Percentiles rank a stretch among this genome's conserved stretches.
Conservation (phyloP, 23 tunicate species). For the Trididemnum miniatum region DNA sequence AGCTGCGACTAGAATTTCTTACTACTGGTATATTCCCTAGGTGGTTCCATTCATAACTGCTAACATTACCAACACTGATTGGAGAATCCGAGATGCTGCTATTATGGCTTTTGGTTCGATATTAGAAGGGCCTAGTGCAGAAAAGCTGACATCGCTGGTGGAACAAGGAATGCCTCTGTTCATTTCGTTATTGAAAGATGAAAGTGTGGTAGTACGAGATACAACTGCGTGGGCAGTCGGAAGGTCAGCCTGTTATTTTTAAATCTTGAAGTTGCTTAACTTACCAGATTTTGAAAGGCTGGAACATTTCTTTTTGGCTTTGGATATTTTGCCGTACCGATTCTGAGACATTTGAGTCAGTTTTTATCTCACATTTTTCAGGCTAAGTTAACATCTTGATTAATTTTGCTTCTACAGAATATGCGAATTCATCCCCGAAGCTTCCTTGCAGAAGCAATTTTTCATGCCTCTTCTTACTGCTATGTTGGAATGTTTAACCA, state of each 20-base stretch:
- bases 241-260: slow-evolving; percentile 50
- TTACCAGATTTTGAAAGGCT: too few relatives aligned
- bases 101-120: slow-evolving; percentile 97
- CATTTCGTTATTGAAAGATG: slow-evolving; percentile 63
- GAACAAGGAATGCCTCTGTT: slow-evolving; percentile 77
- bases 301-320: too few relatives aligned
- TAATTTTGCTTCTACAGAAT: slow-evolving; percentile 31
- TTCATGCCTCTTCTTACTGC: slow-evolving; percentile 65
- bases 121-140: slow-evolving; percentile 81
- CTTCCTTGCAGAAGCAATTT: slow-evolving; percentile 54
- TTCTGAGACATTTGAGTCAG: too few relatives aligned
- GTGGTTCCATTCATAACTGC: slow-evolving; percentile 75
- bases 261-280: too few relatives aligned
- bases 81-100: slow-evolving; percentile 92
- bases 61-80: slow-evolving; percentile 55
- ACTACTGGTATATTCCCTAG: too few relatives aligned
- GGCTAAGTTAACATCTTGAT: too few relatives aligned
- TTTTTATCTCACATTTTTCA: too few relatives aligned
- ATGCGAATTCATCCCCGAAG: slow-evolving; percentile 85
- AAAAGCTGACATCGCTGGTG: slow-evolving; percentile 43
- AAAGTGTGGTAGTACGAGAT: slow-evolving; percentile 82
- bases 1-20: too few relatives aligned
- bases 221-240: slow-evolving; percentile 99
- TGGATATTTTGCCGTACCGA: too few relatives aligned
- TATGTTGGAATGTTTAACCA: slow-evolving; percentile 68